These are phyloP conservation scores for Megaceryle maxima DNA, from an alignment of 2,113 vertebrate genomes.

Conservation along the genomic window DNA sequence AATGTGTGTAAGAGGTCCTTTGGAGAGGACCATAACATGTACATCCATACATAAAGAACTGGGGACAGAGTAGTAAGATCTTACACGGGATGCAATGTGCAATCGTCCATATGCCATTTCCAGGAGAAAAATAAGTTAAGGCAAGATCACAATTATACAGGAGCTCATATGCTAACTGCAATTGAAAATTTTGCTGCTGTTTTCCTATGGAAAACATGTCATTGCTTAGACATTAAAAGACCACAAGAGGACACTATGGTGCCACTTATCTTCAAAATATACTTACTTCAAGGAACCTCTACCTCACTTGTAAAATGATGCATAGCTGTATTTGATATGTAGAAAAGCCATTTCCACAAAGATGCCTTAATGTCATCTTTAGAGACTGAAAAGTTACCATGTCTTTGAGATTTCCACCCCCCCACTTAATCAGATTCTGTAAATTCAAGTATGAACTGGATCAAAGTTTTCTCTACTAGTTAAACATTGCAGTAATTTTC, in stretches of 20 bases:
- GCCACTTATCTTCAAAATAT: not conserved
- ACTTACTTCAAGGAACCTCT: not conserved
- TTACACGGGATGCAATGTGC: not conserved
- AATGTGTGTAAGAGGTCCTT: not conserved
- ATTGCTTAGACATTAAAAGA: not conserved
- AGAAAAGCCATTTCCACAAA: not conserved
- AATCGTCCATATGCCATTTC: not conserved
- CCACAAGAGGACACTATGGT: slow-evolving; percentile 64
- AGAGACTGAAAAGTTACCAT: not conserved
- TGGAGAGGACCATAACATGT: not conserved
- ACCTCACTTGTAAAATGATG: not conserved
- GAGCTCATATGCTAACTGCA: not conserved
- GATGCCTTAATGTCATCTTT: not conserved
- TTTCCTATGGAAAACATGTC: not conserved
- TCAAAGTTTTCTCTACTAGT: not conserved
- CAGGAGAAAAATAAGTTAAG: not conserved
- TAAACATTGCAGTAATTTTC: not conserved
- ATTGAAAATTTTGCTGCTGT: not conserved
- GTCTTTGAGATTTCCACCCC: not conserved
- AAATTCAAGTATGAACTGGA: not conserved
- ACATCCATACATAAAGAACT: not conserved
- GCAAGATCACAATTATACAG: not conserved
- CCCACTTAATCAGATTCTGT: not conserved
- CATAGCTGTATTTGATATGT: not conserved
- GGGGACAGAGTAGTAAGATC: no score